Evolutionary conservation across 1,140 invertebrate species (phyloP), one percentile per base, ranked within the genome.

Genomic region (Heliconius hewitsoni): DNA sequence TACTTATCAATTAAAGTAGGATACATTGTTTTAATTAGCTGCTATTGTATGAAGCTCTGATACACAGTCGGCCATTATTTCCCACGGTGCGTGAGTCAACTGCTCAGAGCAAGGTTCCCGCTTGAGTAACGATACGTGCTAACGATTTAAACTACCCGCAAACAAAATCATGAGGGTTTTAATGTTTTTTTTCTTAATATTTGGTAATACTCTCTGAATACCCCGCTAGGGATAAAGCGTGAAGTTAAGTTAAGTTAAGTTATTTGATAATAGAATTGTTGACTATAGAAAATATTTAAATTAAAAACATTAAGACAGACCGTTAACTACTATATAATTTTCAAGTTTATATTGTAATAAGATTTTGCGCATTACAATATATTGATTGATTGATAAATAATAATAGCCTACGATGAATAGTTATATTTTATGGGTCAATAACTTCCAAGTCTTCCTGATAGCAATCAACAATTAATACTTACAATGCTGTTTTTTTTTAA

Each of bases 1-100:
- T 42, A 73, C 42, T 39, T 78, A 79, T 81, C 76, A 80, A 83
- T 76, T 71, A 83, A 79, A 73, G 34, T 55, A 27, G 60, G 23
- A 66, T 30, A 30, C 60, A 66, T 66, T 13, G 13, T 72, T 73
- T 79, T 80, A 82, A 79, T 82, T 82, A 77, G 78, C 77, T 46
- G 77, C 76, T 57, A 50, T 42, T 23, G 73, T 74, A 73, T 78
- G 80, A 85, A 79, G 83, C 81, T 83, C 79, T 84, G 77, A 82
- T 84, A 83, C 46, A 83, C 83, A 85, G 83, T 81, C 79, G 78
- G 72, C 71, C 73, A 80, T 82, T 78, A 82, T 84, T 92, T 93
- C 90, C 86, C 91, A 91, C 90, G 90, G 84, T 89, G 86, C 79
- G 82, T 90, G 88, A 89, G 83, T 89, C 91, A 90, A 81, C 82